Conservation (phyloP, 2,113 vertebrate genomes). For the Eclectus roratus region DNA sequence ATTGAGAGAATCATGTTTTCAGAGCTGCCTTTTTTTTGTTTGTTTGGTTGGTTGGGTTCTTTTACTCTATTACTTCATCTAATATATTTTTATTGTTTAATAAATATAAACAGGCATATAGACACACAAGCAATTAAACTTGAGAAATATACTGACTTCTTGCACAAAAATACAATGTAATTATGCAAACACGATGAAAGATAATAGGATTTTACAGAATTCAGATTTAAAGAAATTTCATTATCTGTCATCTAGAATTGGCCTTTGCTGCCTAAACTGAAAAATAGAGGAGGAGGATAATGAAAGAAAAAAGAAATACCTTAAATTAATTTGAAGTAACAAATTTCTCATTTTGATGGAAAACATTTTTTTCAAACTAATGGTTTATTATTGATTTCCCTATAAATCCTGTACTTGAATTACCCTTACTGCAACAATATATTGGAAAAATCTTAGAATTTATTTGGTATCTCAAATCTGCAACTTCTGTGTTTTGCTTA, state of each 20-base stretch:
- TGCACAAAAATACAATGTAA: not conserved
- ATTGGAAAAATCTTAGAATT: conserved; percentile 2
- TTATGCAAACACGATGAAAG: not conserved
- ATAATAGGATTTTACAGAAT: not conserved
- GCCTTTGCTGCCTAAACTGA: not conserved
- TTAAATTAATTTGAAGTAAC: not conserved
- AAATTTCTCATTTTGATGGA: conserved; percentile 13
- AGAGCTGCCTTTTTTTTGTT: accelerated
- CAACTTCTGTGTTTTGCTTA: not conserved
- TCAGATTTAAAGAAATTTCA: not conserved
- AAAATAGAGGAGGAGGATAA: not conserved
- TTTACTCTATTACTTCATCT: not conserved
- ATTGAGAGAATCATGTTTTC: not conserved
- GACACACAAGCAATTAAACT: not conserved
- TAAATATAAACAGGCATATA: not conserved
- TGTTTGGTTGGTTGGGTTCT: not conserved
- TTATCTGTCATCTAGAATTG: not conserved
- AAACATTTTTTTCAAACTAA: not conserved
- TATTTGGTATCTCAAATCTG: not conserved
- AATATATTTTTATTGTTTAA: not conserved
- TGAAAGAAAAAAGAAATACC: not conserved
- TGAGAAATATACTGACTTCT: not conserved
- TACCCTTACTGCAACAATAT: not conserved
- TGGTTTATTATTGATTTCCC: conserved; percentile 29
- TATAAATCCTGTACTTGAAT: conserved; percentile 18